These are phyloP conservation scores for Orcinus orca DNA, from an alignment of 2,113 vertebrate genomes.

Conservation along the genomic window DNA sequence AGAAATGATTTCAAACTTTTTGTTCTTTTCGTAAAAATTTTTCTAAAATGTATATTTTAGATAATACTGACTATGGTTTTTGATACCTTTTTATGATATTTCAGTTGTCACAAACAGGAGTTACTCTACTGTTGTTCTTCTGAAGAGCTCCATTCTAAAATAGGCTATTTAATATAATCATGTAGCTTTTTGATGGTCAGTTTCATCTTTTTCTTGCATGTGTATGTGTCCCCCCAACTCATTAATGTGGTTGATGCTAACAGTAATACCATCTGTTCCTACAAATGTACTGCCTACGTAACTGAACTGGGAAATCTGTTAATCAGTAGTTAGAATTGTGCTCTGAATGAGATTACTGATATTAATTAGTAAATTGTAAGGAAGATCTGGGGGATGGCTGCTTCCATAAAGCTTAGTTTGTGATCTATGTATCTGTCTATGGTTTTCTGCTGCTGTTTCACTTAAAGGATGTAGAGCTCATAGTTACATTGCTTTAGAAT, in stretches of 20 bases:
- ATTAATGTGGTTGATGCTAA: background rate
- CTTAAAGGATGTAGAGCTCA: background rate
- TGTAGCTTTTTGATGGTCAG: background rate
- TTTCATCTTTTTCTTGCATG: background rate
- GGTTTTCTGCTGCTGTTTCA: background rate
- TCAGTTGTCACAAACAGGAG: background rate
- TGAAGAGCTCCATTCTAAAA: background rate
- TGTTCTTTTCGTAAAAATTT: background rate
- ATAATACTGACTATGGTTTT: background rate
- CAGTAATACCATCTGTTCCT: background rate
- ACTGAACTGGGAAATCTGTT: background rate
- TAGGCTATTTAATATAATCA: background rate
- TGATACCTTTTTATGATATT: constrained; percentile 9
- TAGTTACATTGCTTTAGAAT: constrained; percentile 28
- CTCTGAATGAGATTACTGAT: constrained; percentile 19
- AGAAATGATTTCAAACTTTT: background rate
- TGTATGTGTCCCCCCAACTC: background rate
- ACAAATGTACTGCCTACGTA: background rate
- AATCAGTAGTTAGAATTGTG: background rate
- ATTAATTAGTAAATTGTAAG: constrained; percentile 5
- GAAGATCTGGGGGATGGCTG: background rate
- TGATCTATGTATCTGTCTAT: background rate
- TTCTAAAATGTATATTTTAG: background rate
- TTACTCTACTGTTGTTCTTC: background rate
- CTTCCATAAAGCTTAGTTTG: background rate